phyloP scores from a whole-genome alignment of 35 echinoderm and acorn worm genomes.

The Apostichopus japonicus region DNA sequence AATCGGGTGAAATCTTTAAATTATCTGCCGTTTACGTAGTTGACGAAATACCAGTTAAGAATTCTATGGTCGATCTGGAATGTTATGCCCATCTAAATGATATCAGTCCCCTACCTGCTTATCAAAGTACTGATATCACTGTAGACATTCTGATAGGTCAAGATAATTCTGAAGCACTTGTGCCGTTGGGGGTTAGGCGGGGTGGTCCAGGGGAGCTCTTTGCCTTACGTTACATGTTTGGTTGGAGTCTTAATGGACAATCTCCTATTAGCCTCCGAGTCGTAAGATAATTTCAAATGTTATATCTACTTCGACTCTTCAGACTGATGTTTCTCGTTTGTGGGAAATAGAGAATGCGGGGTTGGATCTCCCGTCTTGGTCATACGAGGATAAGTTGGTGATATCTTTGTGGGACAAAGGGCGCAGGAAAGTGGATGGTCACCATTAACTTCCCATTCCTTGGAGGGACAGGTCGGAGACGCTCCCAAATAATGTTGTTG shows the following conservation, averaged over 20 bases:
- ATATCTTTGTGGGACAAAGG: slow-evolving; percentile 4
- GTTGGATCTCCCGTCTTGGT: not conserved
- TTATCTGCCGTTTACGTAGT: slow-evolving; percentile 52
- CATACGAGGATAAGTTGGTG: slow-evolving; percentile 20
- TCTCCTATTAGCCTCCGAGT: not conserved
- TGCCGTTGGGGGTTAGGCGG: slow-evolving; percentile 6
- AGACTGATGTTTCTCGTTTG: slow-evolving; percentile 28
- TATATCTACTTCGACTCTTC: slow-evolving; percentile 19
- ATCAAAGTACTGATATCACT: slow-evolving; percentile 23
- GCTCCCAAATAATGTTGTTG: not conserved
- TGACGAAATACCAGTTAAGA: slow-evolving; percentile 54
- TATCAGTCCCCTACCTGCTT: slow-evolving; percentile 42
- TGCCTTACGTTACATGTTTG: slow-evolving; percentile 46
- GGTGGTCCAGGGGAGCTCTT: no score
- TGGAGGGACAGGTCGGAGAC: no score
- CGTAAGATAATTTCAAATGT: slow-evolving; percentile 42
- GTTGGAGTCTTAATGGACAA: slow-evolving; percentile 41
- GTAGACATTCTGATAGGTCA: slow-evolving; percentile 52
- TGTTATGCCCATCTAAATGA: not conserved
- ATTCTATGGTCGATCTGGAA: not conserved
- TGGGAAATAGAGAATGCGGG: slow-evolving; percentile 24
- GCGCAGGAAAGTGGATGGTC: slow-evolving; percentile 23
- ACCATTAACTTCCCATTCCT: slow-evolving; percentile 12
- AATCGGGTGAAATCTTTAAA: not conserved
- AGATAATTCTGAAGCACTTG: not conserved